Evolutionary conservation across 2,797 vertebrate species (phyloP), one percentile per base, ranked within the genome.

Genomic region (Lutra lutra): DNA sequence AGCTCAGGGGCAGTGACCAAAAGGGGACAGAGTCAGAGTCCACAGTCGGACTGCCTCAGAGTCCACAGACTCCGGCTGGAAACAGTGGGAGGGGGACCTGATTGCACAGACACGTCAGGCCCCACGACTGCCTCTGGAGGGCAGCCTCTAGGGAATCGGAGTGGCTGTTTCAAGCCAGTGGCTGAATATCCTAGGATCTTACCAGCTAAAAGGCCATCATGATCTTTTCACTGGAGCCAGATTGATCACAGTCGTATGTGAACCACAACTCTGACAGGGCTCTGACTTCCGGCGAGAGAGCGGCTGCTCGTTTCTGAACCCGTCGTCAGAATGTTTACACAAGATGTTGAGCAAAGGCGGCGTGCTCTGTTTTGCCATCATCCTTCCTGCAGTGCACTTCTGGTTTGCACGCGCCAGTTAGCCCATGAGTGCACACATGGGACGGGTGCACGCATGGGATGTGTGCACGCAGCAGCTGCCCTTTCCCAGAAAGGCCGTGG

Each of bases 361-460:
- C 3, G 1, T 3, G 32, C 84, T 60, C 4, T 2, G 0, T 1
- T 35, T 73, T 11, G 7, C 3, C 56, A 25, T 23, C 2, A 9
- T 21, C 9, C 0, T 7, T 3, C 17, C 56, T 18, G 43, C 80
- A 0, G 9, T 1, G 0, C 5, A 23, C 14, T 20, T 43, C 51
- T 17, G 23, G 0, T 23, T 21, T 13, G 46, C 48, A 14, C 40
- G 23, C 13, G 3, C 18, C 11, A 1, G 14, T 17, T 15, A 3
- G 29, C 86, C 25, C 13, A 68, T 0, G 7, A 4, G 1, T 0
- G 12, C 3, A 17, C 25, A 2, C 48, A 17, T 15, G 48, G 48
- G 48, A 15, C 4, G 7, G 4, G 1, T 0, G 15, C 3, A 15
- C 25, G 0, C 0, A 0, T 10, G 9, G 73, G 3, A 11, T 13